A percentile compares a stretch with the other conserved stretches of the same genome.
phyloP scores from a whole-genome alignment of 2,797 vertebrate species.

The Balearica regulorum region DNA sequence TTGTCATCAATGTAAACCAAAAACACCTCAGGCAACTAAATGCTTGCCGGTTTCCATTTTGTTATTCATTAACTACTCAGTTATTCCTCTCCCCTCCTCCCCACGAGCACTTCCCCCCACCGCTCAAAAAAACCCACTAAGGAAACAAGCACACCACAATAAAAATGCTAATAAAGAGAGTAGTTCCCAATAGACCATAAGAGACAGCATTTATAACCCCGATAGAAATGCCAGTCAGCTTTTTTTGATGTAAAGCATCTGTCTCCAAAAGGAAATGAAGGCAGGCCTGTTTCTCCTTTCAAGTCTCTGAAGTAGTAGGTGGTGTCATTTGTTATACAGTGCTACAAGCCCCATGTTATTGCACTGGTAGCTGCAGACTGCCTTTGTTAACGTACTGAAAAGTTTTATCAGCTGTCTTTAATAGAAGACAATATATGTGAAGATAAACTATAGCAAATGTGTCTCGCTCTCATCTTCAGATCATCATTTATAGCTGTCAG shows the following conservation, averaged over 20 bases:
- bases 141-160: slow-evolving; percentile 10
- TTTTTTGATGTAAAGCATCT: slow-evolving; percentile 72
- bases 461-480: background rate
- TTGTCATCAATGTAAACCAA: background rate
- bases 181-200: slow-evolving; percentile 49
- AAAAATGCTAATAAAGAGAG: slow-evolving; percentile 56
- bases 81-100: background rate
- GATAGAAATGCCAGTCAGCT: slow-evolving; percentile 56
- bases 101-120: accelerated
- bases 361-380: slow-evolving; percentile 53
- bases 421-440: slow-evolving; percentile 47
- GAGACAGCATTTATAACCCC: slow-evolving; percentile 47
- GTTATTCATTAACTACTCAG: background rate
- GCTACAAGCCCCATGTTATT: slow-evolving; percentile 52
- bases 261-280: slow-evolving; percentile 67
- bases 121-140: background rate
- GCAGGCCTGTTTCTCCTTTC: slow-evolving; percentile 61
- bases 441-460: slow-evolving; percentile 23
- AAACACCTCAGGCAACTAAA: background rate
- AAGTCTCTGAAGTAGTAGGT: slow-evolving; percentile 62
- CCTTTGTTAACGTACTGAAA: slow-evolving; percentile 62
- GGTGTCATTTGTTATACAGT: slow-evolving; percentile 64
- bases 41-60: slow-evolving; percentile 6
- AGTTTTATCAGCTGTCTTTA: slow-evolving; percentile 69
- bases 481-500: background rate